A percentile compares a stretch with the other conserved stretches of the same genome.
Evolutionary conservation across 37 sponge, comb jelly and placozoan species (phyloP).

Genomic region (Geodia barretti): DNA sequence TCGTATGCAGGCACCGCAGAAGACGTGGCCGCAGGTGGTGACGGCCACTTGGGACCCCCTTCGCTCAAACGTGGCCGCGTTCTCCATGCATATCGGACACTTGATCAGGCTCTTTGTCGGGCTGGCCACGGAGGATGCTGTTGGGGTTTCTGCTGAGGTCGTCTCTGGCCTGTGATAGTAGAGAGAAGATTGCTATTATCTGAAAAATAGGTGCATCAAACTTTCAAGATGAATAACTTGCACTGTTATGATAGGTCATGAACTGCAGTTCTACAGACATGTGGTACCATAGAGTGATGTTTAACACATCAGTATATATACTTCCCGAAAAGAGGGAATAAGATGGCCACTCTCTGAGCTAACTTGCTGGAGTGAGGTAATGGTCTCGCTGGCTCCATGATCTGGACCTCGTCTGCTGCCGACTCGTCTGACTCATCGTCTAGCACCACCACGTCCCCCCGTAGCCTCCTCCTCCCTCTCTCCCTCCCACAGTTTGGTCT

Average conservation of each 20-base stretch:
- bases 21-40: slow-evolving; percentile 76
- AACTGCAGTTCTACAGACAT: too few relatives aligned
- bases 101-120: slow-evolving; percentile 1
- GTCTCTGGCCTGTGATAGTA: too few relatives aligned
- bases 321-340: too few relatives aligned
- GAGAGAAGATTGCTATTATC: too few relatives aligned
- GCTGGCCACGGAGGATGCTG: background rate
- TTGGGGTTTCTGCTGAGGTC: too few relatives aligned
- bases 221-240: too few relatives aligned
- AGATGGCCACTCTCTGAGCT: too few relatives aligned
- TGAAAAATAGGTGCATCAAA: too few relatives aligned
- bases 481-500: background rate
- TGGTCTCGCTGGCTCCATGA: background rate
- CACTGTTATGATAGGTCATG: too few relatives aligned
- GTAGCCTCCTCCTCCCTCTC: background rate
- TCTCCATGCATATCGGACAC: slow-evolving; percentile 74
- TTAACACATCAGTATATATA: too few relatives aligned
- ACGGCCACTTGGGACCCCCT: slow-evolving; percentile 53
- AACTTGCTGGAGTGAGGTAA: too few relatives aligned
- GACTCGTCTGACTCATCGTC: background rate
- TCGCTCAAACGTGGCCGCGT: slow-evolving; percentile 33
- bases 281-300: too few relatives aligned
- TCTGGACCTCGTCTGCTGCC: slow-evolving; percentile 6
- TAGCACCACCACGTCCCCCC: background rate
- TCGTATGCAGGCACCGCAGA: slow-evolving; percentile 59